Conservation (phyloP, 2,113 vertebrate genomes). For the Gopherus flavomarginatus region DNA sequence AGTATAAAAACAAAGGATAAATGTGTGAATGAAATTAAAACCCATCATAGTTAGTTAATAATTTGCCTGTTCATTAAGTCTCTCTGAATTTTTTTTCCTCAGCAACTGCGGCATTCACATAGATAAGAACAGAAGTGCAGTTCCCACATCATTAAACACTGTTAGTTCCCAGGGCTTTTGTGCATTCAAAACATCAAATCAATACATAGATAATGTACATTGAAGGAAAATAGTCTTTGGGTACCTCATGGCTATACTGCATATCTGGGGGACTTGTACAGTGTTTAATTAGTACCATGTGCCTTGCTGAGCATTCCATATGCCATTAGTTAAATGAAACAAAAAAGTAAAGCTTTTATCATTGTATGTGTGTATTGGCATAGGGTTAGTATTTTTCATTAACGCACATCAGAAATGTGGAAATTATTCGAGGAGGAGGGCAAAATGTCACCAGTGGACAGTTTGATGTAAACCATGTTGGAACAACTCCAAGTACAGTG, state of each 20-base stretch:
- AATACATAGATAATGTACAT: constrained; percentile 48
- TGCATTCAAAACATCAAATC: constrained; percentile 49
- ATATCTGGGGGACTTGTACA: constrained; percentile 70
- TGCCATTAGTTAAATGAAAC: constrained; percentile 77
- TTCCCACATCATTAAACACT: constrained; percentile 54
- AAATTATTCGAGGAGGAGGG: neutral
- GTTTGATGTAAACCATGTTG: neutral
- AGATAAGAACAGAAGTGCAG: constrained; percentile 43
- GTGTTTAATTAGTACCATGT: constrained; percentile 82
- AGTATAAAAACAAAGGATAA: neutral
- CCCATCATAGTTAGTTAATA: neutral
- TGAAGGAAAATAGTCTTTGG: constrained; percentile 35
- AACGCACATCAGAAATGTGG: neutral
- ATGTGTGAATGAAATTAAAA: constrained; percentile 34
- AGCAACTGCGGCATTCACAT: constrained; percentile 23
- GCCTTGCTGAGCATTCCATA: constrained; percentile 76
- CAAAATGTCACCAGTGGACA: neutral
- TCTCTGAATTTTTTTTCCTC: constrained; percentile 34
- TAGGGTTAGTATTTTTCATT: constrained; percentile 17
- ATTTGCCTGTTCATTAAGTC: constrained; percentile 20
- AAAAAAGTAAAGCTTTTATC: constrained; percentile 47
- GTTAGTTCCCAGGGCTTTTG: constrained; percentile 32
- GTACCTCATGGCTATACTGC: constrained; percentile 64
- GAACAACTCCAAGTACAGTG: neutral
- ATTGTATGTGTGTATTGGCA: neutral